These are phyloP conservation scores for Chymomyza amoena DNA, from an alignment of 2,888 invertebrate species.

Conservation along the genomic window DNA sequence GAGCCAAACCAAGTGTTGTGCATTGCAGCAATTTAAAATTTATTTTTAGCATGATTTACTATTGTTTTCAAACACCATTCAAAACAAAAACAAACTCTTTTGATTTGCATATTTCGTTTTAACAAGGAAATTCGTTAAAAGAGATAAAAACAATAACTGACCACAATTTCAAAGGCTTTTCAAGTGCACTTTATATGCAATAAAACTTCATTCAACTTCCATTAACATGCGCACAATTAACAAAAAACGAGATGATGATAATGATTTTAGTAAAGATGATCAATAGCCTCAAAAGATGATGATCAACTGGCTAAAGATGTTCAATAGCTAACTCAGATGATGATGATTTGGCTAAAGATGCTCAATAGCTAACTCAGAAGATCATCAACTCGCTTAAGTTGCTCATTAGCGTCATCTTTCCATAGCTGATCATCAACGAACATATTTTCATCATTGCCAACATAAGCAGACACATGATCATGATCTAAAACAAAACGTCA, in stretches of 20 bases:
- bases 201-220: conserved; percentile 57
- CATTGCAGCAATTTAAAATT: background rate
- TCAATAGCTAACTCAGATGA: background rate
- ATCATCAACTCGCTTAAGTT: background rate
- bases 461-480: conserved; percentile 18
- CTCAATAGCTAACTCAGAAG: background rate
- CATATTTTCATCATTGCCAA: conserved; percentile 3
- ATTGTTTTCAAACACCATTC: background rate
- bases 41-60: conserved; percentile 1
- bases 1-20: too few relatives aligned
- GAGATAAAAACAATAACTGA: conserved; percentile 9
- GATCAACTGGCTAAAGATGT: too few relatives aligned
- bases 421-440: background rate
- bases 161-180: conserved; percentile 33
- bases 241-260: background rate
- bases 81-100: background rate
- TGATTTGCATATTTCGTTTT: background rate
- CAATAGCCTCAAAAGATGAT: too few relatives aligned
- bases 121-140: conserved; percentile 29
- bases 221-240: conserved; percentile 20
- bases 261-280: background rate
- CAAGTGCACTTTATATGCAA: conserved; percentile 65
- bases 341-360: background rate
- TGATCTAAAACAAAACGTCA: conserved; percentile 13
- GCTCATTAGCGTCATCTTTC: too few relatives aligned